Conservation (phyloP, 2,888 invertebrate genomes). For the Drosophila anceps region DNA sequence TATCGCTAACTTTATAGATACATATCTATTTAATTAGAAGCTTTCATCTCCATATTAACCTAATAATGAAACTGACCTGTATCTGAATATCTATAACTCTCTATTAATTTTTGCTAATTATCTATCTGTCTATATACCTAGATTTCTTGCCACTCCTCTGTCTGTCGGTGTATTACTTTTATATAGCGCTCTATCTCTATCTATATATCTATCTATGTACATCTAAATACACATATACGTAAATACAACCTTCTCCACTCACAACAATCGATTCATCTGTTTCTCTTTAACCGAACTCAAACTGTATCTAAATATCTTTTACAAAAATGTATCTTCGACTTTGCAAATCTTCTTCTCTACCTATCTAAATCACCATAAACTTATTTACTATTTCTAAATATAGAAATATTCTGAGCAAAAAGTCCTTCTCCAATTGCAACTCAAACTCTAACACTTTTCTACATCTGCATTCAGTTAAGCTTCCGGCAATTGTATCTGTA, state of each 20-base stretch:
- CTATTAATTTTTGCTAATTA: no score
- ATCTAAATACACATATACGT: not conserved
- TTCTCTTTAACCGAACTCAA: not conserved
- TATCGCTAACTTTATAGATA: no score
- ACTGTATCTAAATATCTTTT: not conserved
- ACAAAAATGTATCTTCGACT: not conserved
- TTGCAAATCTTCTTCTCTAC: not conserved
- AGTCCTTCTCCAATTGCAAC: not conserved
- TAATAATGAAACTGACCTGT: not conserved
- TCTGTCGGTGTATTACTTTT: not conserved
- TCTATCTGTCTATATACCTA: not conserved
- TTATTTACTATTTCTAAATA: not conserved
- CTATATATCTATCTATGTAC: not conserved
- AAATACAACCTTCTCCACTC: not conserved
- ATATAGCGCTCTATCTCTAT: not conserved
- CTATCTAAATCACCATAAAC: not conserved
- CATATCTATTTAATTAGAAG: no score
- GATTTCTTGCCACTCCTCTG: not conserved
- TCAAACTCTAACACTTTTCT: not conserved
- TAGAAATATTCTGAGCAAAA: not conserved
- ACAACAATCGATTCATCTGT: not conserved
- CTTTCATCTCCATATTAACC: no score
- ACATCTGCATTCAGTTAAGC: not conserved
- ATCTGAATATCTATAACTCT: not conserved
- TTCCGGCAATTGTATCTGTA: constrained; percentile 2